These are phyloP conservation scores for Zaprionus africanus DNA, from an alignment of 1,140 invertebrate species.

Conservation along the genomic window DNA sequence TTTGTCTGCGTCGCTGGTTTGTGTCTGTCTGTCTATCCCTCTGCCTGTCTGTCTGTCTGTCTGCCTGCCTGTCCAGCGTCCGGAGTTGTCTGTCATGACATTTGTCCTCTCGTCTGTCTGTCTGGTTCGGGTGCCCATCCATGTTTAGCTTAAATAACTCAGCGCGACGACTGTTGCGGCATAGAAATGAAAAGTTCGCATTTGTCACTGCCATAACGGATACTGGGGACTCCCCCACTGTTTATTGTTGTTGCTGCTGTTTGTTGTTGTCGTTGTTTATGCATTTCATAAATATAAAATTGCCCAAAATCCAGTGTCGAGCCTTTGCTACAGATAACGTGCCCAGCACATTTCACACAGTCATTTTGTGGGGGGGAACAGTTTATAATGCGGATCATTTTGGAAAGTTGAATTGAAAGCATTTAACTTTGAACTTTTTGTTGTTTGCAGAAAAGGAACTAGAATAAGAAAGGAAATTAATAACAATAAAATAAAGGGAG, in stretches of 20 bases:
- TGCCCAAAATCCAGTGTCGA: conserved; percentile 55
- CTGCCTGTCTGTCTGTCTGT: background rate
- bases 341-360: conserved; percentile 4
- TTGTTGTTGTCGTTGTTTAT: conserved; percentile 52
- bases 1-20: conserved; percentile 36
- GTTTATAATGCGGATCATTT: conserved; percentile 43
- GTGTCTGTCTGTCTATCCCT: conserved; percentile 20
- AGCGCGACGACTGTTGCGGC: conserved; percentile 50
- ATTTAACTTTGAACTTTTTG: conserved; percentile 42
- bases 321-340: conserved; percentile 43
- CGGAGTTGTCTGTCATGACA: conserved; percentile 53
- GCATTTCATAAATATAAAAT: conserved; percentile 65
- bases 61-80: conserved; percentile 38
- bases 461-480: background rate
- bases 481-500: background rate
- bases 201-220: conserved; percentile 57
- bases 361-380: background rate
- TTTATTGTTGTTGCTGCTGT: conserved; percentile 25
- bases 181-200: conserved; percentile 60
- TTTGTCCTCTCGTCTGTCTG: conserved; percentile 44
- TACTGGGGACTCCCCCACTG: conserved; percentile 28
- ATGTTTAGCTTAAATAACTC: conserved; percentile 65
- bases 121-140: conserved; percentile 37
- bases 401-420: conserved; percentile 36
- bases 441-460: background rate